Percentiles rank a stretch among this genome's conserved stretches.
phyloP scores from a whole-genome alignment of 2,113 vertebrate species.

The Chlorocebus sabaeus region DNA sequence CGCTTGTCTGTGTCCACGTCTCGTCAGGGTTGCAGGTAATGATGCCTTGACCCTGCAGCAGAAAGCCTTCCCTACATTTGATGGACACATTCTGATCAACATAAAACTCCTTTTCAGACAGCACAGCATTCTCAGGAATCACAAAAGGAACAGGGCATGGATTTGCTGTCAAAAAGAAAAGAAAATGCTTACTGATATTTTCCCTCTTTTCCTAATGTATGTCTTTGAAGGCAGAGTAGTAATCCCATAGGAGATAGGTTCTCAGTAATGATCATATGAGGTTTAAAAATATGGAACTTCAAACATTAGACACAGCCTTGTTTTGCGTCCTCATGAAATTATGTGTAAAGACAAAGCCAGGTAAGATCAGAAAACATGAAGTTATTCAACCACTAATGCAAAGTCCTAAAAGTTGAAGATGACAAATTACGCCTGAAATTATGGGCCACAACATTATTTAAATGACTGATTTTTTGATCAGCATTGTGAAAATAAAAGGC shows the following conservation, averaged over 20 bases:
- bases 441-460: not conserved
- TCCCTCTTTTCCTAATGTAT: not conserved
- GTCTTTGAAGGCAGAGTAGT: not conserved
- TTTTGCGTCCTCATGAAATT: not conserved
- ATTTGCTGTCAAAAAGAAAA: constrained; percentile 85
- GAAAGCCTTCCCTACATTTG: constrained; percentile 92
- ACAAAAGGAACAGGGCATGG: constrained; percentile 91
- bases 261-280: not conserved
- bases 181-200: not conserved
- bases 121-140: constrained; percentile 86
- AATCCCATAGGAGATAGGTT: not conserved
- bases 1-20: constrained; percentile 90
- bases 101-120: constrained; percentile 87
- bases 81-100: constrained; percentile 90
- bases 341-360: not conserved
- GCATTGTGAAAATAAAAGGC: not conserved
- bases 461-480: not conserved
- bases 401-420: not conserved
- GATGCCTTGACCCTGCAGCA: constrained; percentile 84
- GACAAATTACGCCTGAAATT: not conserved
- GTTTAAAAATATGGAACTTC: not conserved
- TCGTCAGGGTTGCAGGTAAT: constrained; percentile 92
- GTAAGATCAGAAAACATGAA: not conserved
- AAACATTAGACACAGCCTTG: not conserved
- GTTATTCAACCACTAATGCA: not conserved